These are phyloP conservation scores for Coenonympha glycerion DNA, from an alignment of 2,888 invertebrate species.

Conservation along the genomic window DNA sequence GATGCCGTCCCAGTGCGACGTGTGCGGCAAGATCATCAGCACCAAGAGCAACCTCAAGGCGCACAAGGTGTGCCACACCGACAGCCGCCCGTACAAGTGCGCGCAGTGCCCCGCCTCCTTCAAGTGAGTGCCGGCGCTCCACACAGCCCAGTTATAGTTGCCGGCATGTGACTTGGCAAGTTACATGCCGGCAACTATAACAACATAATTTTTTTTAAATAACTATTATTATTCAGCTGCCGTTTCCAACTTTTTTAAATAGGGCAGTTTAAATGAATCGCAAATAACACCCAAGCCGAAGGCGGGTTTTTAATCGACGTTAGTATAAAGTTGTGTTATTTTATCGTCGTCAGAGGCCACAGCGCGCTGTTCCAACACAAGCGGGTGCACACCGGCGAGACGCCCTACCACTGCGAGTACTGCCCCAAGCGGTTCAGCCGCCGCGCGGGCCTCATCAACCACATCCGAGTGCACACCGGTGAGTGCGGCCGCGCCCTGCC, in stretches of 20 bases:
- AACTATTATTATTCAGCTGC: too few relatives aligned
- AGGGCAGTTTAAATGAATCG: too few relatives aligned
- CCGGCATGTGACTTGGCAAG: too few relatives aligned
- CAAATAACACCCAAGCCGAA: too few relatives aligned
- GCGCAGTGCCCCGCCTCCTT: constrained; percentile 56
- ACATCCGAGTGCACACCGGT: constrained; percentile 65
- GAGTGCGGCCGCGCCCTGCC: neutral
- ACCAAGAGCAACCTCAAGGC: constrained; percentile 64
- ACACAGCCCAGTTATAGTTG: too few relatives aligned
- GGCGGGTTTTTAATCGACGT: too few relatives aligned
- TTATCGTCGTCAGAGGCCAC: constrained; percentile 50
- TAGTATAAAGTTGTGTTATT: too few relatives aligned
- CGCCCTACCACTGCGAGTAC: constrained; percentile 66
- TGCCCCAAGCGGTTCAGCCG: constrained; percentile 63
- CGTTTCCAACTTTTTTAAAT: too few relatives aligned
- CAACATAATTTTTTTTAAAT: too few relatives aligned
- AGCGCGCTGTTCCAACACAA: constrained; percentile 66
- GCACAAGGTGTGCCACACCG: constrained; percentile 64
- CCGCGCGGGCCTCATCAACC: constrained; percentile 60
- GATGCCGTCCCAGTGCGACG: constrained; percentile 62
- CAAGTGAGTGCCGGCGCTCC: constrained; percentile 39
- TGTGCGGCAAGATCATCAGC: constrained; percentile 64
- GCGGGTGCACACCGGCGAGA: constrained; percentile 57
- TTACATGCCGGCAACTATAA: too few relatives aligned
- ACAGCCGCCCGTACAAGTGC: constrained; percentile 55